phyloP scores from a whole-genome alignment of 2,113 vertebrate species.

The Neogale vison region DNA sequence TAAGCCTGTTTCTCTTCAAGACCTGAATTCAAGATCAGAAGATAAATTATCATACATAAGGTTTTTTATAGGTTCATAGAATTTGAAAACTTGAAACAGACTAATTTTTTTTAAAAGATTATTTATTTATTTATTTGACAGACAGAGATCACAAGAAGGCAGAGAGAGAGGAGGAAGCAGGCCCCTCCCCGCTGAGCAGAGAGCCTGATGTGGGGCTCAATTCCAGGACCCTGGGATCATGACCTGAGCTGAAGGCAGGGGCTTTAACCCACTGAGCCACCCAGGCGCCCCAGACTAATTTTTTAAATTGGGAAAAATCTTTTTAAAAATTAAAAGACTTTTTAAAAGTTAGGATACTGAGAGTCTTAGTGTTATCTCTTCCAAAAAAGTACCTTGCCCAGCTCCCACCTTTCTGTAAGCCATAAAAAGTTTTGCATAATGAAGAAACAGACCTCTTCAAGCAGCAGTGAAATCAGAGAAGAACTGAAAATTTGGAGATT shows the following conservation, averaged over 20 bases:
- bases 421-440: not conserved
- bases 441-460: not conserved
- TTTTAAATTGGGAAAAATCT: not conserved
- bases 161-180: too few relatives aligned
- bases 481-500: not conserved
- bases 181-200: too few relatives aligned
- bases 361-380: not conserved
- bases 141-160: too few relatives aligned
- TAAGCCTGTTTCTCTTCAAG: not conserved
- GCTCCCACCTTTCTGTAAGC: not conserved
- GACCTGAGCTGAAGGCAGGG: too few relatives aligned
- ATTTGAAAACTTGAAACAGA: not conserved
- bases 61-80: not conserved
- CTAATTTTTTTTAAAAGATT: not conserved
- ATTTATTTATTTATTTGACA: too few relatives aligned
- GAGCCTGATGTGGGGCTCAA: too few relatives aligned
- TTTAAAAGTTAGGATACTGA: not conserved
- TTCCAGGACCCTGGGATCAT: too few relatives aligned
- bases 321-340: slow-evolving; percentile 24
- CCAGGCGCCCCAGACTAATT: not conserved
- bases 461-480: not conserved
- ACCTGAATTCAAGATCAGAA: not conserved
- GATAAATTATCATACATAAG: not conserved
- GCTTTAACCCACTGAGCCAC: too few relatives aligned
- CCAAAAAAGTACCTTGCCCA: not conserved